These are phyloP conservation scores for Peromyscus attwateri DNA, from an alignment of 2,797 vertebrate species.

Conservation along the genomic window DNA sequence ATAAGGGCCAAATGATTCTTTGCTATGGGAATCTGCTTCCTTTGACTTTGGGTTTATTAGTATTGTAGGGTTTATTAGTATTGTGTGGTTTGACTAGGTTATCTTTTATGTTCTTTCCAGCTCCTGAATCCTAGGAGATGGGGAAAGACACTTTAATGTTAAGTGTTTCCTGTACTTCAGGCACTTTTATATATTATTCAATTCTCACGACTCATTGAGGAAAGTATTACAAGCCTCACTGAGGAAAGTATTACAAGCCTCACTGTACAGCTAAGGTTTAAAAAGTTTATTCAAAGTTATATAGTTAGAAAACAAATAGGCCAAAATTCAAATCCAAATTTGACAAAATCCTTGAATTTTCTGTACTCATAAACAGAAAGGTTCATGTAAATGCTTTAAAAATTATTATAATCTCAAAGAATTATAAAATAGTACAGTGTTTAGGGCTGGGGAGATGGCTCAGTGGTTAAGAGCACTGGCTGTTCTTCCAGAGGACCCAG, in stretches of 20 bases:
- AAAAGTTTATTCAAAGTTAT: neutral
- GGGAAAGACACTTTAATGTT: slow-evolving; percentile 42
- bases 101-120: slow-evolving; percentile 24
- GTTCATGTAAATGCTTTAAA: neutral
- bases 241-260: slow-evolving; percentile 1
- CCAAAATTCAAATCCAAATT: slow-evolving; percentile 59
- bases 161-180: neutral
- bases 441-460: too few relatives aligned
- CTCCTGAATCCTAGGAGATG: neutral
- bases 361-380: slow-evolving; percentile 32
- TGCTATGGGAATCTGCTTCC: slow-evolving; percentile 3
- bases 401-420: neutral
- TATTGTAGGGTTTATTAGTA: slow-evolving; percentile 21
- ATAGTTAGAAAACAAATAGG: neutral
- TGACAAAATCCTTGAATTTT: slow-evolving; percentile 38
- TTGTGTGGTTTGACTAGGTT: neutral
- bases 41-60: slow-evolving; percentile 54
- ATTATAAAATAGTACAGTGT: slow-evolving; percentile 15
- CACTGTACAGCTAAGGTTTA: slow-evolving; percentile 29
- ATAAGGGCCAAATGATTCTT: slow-evolving; percentile 37
- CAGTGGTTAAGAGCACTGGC: too few relatives aligned
- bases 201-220: neutral
- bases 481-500: too few relatives aligned
- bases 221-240: slow-evolving; percentile 8
- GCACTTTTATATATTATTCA: slow-evolving; percentile 37